These are phyloP conservation scores for Pocillopora damicornis DNA, from an alignment of 64 coral and sea anemone species.

Conservation along the genomic window DNA sequence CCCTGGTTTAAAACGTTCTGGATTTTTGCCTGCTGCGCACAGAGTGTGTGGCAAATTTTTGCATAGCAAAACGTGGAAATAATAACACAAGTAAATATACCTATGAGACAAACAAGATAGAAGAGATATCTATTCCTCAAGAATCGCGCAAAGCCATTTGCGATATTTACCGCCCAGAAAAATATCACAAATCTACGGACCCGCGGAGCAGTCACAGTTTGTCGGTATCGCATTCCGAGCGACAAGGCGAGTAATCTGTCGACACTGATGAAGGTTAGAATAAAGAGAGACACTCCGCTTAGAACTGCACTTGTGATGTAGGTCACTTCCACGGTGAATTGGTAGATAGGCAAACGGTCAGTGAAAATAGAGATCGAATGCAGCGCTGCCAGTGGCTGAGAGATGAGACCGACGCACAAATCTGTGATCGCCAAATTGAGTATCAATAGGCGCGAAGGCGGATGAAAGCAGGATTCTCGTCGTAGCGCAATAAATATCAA, in stretches of 20 bases:
- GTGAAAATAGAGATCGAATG: neutral
- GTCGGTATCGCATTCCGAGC: neutral
- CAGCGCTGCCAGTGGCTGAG: neutral
- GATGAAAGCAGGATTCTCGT: neutral
- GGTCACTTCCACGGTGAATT: neutral
- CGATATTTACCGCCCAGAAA: neutral
- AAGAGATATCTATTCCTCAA: neutral
- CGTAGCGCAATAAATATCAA: neutral
- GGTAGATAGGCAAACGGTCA: neutral
- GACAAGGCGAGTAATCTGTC: neutral
- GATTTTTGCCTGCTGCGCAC: neutral
- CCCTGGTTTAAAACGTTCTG: neutral
- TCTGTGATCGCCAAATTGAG: neutral
- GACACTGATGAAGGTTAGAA: neutral
- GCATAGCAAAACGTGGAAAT: neutral
- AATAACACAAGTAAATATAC: neutral
- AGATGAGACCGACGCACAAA: neutral
- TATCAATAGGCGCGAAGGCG: neutral
- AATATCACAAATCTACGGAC: neutral
- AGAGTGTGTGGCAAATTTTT: neutral
- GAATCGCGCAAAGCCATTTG: neutral
- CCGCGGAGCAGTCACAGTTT: neutral
- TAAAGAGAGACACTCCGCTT: neutral
- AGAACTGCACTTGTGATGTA: neutral
- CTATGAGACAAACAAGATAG: neutral